Evolutionary conservation across 2,888 invertebrate species (phyloP).

Genomic region (Mythimna ferrago): DNA sequence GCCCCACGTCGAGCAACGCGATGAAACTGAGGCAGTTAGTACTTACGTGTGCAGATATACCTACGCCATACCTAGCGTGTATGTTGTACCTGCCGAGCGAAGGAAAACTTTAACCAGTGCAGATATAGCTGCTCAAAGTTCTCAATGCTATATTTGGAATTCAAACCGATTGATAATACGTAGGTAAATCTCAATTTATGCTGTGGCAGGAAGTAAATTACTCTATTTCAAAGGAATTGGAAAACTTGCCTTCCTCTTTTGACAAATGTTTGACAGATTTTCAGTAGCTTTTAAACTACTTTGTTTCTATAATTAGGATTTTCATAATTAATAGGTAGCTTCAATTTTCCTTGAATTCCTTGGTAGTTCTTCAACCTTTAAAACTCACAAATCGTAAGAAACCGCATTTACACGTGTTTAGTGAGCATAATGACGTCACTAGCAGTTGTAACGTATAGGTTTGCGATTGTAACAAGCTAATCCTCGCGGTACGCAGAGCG

Average conservation of each 20-base stretch:
- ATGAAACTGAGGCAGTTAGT: neutral
- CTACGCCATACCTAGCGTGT: neutral
- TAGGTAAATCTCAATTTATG: neutral
- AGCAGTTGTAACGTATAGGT: neutral
- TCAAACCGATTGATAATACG: neutral
- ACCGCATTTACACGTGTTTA: neutral
- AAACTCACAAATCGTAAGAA: constrained; percentile 16
- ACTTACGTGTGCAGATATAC: constrained; percentile 1
- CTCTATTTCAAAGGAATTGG: neutral
- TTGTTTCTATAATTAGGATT: neutral
- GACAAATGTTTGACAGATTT: neutral
- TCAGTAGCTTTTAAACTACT: neutral
- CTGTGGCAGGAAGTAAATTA: no score
- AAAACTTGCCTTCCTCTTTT: neutral
- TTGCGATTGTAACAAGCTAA: constrained; percentile 16
- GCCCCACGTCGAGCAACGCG: neutral
- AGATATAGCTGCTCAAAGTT: neutral
- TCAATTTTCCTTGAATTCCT: neutral
- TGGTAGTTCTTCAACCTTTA: neutral
- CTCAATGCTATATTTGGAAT: neutral
- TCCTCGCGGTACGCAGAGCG: constrained; percentile 7
- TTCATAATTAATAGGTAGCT: no score
- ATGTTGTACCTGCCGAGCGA: neutral
- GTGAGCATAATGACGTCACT: constrained; percentile 15
- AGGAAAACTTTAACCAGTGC: neutral